A percentile compares a stretch with the other conserved stretches of the same genome.
Evolutionary conservation across 2,113 vertebrate genomes (phyloP).

Genomic region (Ctenomys sociabilis): DNA sequence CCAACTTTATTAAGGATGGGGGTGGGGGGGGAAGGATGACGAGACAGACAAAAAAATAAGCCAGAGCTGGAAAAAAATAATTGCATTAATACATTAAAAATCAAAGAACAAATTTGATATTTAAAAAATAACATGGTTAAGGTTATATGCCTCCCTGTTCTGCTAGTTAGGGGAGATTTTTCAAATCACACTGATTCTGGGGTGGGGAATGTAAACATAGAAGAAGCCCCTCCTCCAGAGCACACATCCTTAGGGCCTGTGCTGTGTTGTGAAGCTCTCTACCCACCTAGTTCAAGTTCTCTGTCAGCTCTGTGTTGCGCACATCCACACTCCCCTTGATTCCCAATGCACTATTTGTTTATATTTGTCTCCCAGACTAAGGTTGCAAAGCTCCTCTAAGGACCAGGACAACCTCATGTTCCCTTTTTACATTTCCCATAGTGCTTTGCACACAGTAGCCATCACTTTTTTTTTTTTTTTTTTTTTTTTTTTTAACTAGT

Average conservation of each 20-base stretch:
- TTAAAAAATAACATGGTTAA: not conserved
- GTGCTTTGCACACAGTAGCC: not conserved
- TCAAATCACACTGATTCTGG: slow-evolving; percentile 2
- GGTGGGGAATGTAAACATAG: slow-evolving; percentile 24
- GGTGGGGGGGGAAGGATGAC: too few species aligned
- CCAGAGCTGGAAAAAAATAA: not conserved
- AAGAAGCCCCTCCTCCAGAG: not conserved
- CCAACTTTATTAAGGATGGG: not conserved
- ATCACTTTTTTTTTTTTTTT: too few species aligned
- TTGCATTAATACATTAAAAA: not conserved
- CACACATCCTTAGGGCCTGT: not conserved
- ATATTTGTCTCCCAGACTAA: slow-evolving; percentile 15
- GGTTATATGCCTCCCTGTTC: not conserved
- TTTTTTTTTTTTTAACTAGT: not conserved
- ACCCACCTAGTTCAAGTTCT: not conserved
- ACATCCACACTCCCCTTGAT: not conserved
- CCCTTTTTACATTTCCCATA: slow-evolving; percentile 5
- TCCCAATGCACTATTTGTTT: slow-evolving; percentile 36
- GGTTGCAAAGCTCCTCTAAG: slow-evolving; percentile 11
- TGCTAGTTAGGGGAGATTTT: slow-evolving; percentile 17
- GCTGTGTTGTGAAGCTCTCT: not conserved
- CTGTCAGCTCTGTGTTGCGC: not conserved
- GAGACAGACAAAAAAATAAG: not conserved
- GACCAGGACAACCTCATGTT: slow-evolving; percentile 30
- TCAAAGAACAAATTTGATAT: not conserved